A percentile compares a stretch with the other conserved stretches of the same genome.
Evolutionary conservation across 2,113 vertebrate genomes (phyloP).

Genomic region (Thamnophis sirtalis): DNA sequence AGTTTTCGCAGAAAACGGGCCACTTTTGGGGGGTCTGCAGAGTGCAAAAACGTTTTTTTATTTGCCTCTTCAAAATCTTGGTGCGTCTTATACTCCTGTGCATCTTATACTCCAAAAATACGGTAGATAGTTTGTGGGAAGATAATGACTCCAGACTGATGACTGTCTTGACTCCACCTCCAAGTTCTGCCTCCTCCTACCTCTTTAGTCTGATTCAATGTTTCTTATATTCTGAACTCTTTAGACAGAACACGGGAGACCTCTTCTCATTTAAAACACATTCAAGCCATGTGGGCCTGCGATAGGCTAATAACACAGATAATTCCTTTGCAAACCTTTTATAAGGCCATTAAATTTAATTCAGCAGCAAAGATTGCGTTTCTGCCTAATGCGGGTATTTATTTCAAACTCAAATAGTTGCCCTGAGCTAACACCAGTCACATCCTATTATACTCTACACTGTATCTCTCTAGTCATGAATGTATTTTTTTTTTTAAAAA

Average conservation of each 20-base stretch:
- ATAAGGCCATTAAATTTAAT: background rate
- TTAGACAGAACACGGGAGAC: background rate
- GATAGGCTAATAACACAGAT: background rate
- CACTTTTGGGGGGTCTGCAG: too few relatives aligned
- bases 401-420: slow-evolving; percentile 22
- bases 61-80: too few relatives aligned
- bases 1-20: too few relatives aligned
- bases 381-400: slow-evolving; percentile 33
- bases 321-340: background rate
- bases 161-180: background rate
- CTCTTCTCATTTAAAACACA: background rate
- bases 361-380: background rate
- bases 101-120: too few relatives aligned
- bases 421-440: slow-evolving; percentile 34
- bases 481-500: background rate
- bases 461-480: background rate
- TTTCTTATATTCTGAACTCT: background rate
- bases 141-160: background rate
- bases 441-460: slow-evolving; percentile 12
- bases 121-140: too few relatives aligned
- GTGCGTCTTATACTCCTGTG: too few relatives aligned
- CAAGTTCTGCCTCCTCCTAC: background rate
- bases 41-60: too few relatives aligned
- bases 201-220: background rate
- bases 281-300: background rate